These are phyloP conservation scores for Leistus spinibarbis DNA, from an alignment of 2,888 invertebrate species.

Conservation along the genomic window DNA sequence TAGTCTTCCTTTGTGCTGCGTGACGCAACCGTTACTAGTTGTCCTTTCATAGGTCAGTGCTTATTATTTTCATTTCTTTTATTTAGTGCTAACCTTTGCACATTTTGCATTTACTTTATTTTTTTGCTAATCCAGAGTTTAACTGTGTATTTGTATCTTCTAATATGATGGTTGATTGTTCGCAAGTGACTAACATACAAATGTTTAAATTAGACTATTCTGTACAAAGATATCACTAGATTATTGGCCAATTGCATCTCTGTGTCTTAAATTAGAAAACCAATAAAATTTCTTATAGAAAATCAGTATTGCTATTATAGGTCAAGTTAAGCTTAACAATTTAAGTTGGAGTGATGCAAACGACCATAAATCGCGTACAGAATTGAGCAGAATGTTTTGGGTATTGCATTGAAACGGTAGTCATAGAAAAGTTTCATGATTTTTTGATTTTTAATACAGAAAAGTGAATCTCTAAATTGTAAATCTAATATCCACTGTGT, in stretches of 20 bases:
- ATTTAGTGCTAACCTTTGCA: slow-evolving; percentile 29
- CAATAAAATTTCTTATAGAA: background rate
- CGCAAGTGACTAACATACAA: slow-evolving; percentile 21
- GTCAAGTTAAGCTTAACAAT: too few relatives aligned
- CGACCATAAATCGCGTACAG: too few relatives aligned
- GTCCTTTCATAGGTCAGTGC: slow-evolving; percentile 55
- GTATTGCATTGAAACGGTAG: background rate
- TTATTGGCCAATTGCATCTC: too few relatives aligned
- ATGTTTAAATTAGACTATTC: background rate
- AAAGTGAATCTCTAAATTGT: too few relatives aligned
- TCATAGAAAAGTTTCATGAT: background rate
- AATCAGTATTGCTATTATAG: background rate
- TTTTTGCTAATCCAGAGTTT: background rate
- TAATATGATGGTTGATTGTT: slow-evolving; percentile 28
- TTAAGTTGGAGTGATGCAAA: too few relatives aligned
- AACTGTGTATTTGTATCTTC: background rate
- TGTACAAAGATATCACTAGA: too few relatives aligned
- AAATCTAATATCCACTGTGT: too few relatives aligned
- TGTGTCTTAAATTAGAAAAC: too few relatives aligned
- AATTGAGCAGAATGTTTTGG: background rate
- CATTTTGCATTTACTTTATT: background rate
- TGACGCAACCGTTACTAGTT: slow-evolving; percentile 54
- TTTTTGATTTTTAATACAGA: background rate
- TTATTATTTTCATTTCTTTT: slow-evolving; percentile 46
- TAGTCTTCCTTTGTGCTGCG: slow-evolving; percentile 78